Evolutionary conservation across 2,113 vertebrate genomes (phyloP).

Genomic region (Aphelocoma coerulescens): DNA sequence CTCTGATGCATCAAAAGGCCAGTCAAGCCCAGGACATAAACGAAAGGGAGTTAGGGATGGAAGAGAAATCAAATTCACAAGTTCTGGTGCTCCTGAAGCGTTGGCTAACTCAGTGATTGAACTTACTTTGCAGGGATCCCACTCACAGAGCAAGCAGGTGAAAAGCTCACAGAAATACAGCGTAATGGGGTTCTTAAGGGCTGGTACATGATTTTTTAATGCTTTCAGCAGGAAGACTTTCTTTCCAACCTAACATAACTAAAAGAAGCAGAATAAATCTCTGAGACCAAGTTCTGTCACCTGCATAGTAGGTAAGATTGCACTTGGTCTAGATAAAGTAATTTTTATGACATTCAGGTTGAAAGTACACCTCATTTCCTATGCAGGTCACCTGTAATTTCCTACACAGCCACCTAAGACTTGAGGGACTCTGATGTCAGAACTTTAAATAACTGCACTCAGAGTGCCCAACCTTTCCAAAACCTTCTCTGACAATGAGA

Average conservation of each 20-base stretch:
- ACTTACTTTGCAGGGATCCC: not conserved
- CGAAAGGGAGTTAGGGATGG: accelerated
- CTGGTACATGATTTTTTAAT: not conserved
- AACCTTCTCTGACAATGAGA: not conserved
- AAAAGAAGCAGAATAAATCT: not conserved
- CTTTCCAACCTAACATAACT: not conserved
- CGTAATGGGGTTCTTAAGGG: not conserved
- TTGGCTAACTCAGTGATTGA: not conserved
- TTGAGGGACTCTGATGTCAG: not conserved
- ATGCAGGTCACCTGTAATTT: constrained; percentile 44
- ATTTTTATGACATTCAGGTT: not conserved
- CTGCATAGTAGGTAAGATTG: not conserved
- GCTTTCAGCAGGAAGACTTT: not conserved
- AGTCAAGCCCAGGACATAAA: not conserved
- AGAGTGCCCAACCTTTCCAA: not conserved
- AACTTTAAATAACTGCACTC: constrained; percentile 2
- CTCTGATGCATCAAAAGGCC: not conserved
- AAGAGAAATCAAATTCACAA: not conserved
- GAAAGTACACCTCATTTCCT: constrained; percentile 18
- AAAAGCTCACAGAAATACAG: not conserved
- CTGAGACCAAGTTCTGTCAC: not conserved
- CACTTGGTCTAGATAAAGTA: not conserved
- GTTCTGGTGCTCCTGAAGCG: not conserved
- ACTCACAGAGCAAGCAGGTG: not conserved
- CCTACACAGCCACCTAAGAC: not conserved